Conservation (phyloP, 2,113 vertebrate species). For the Poeciliopsis retropinna region DNA sequence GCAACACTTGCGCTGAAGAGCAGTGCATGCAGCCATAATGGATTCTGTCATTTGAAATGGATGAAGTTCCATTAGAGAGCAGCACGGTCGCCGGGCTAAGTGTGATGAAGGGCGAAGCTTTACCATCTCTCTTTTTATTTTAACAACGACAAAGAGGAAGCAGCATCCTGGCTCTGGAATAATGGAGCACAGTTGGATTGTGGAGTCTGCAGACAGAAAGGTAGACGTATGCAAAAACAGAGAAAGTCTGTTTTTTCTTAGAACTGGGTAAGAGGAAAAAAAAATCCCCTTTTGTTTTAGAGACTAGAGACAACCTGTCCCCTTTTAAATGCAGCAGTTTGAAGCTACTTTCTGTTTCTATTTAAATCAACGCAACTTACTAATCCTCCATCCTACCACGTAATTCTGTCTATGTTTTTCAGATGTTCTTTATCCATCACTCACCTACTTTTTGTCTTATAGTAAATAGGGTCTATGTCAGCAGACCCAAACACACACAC, state of each 20-base stretch:
- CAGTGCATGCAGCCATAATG: slow-evolving; percentile 52
- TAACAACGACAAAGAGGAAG: slow-evolving; percentile 11
- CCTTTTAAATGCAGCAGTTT: background rate
- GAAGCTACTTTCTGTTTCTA: background rate
- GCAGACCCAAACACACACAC: background rate
- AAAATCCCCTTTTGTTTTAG: background rate
- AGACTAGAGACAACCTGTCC: background rate
- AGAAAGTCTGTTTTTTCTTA: background rate
- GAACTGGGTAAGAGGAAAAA: background rate
- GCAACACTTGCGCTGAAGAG: slow-evolving; percentile 46
- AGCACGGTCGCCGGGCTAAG: slow-evolving; percentile 39
- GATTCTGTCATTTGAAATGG: slow-evolving; percentile 67
- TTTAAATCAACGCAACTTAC: background rate
- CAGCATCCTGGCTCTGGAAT: background rate
- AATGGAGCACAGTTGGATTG: slow-evolving; percentile 1
- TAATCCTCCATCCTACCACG: background rate
- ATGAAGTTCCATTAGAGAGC: slow-evolving; percentile 69
- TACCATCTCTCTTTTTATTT: slow-evolving; percentile 39
- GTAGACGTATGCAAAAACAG: background rate
- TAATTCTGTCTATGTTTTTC: background rate
- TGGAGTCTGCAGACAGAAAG: background rate
- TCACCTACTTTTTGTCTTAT: background rate
- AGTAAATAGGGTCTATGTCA: background rate
- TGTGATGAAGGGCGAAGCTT: slow-evolving; percentile 60
- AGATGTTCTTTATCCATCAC: background rate